phyloP scores from a whole-genome alignment of 2,113 vertebrate species.

The Seriola quinqueradiata region DNA sequence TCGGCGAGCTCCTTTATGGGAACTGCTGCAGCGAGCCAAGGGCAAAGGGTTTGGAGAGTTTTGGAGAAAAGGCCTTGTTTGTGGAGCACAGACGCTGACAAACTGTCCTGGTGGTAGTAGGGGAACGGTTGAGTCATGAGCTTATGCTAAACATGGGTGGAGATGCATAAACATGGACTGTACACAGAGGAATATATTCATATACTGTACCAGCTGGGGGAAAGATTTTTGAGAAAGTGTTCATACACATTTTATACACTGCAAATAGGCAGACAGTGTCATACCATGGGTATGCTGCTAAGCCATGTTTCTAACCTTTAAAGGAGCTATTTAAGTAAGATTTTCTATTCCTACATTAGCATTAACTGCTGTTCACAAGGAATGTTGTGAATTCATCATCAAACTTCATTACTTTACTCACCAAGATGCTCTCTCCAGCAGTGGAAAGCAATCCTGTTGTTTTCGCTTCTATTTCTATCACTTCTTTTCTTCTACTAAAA shows the following conservation, averaged over 20 bases:
- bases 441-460: no score
- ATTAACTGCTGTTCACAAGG: no score
- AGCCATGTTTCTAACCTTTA: constrained; percentile 5
- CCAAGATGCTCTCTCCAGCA: no score
- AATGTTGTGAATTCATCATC: no score
- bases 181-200: constrained; percentile 76
- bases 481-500: no score
- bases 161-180: constrained; percentile 72
- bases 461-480: no score
- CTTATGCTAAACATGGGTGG: constrained; percentile 79
- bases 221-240: constrained; percentile 30
- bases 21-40: constrained; percentile 48
- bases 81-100: constrained; percentile 56
- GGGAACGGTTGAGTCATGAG: constrained; percentile 77
- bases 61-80: constrained; percentile 63
- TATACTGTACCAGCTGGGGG: constrained; percentile 51
- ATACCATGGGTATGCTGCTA: constrained; percentile 19
- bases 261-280: constrained; percentile 39
- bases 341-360: no score
- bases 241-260: constrained; percentile 42
- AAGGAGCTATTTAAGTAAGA: no score
- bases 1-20: constrained; percentile 66
- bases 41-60: constrained; percentile 51
- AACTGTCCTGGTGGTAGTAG: constrained; percentile 51
- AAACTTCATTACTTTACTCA: no score